Conservation (phyloP, 2,888 invertebrate genomes). For the Capitulum mitella region DNA sequence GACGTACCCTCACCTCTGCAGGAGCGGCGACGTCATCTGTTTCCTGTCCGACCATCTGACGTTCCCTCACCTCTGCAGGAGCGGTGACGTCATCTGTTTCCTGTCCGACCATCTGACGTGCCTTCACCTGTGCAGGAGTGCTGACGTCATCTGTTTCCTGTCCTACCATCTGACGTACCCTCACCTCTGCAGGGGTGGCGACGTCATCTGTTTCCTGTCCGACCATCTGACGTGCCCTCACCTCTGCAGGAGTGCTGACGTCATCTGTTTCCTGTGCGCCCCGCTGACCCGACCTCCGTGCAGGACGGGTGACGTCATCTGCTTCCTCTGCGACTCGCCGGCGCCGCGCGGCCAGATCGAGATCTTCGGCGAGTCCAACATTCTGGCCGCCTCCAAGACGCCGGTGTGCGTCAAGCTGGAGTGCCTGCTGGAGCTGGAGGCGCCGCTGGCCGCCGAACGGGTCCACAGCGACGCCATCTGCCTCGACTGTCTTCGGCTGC, state of each 20-base stretch:
- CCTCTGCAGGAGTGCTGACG: background rate
- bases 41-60: no score
- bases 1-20: no score
- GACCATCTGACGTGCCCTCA: background rate
- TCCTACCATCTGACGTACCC: no score
- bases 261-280: background rate
- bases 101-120: no score
- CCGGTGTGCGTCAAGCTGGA: slow-evolving; percentile 6
- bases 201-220: no score
- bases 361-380: slow-evolving; percentile 6
- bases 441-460: background rate
- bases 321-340: background rate
- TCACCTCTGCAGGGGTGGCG: no score
- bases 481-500: background rate
- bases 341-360: background rate
- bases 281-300: no score
- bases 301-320: background rate
- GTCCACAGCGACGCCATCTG: background rate
- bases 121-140: no score
- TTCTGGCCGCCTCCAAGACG: background rate
- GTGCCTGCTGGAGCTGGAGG: background rate
- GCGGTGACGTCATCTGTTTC: no score
- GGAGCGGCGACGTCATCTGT: no score
- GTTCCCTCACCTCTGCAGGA: no score
- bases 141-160: no score